Percentiles rank a stretch among this genome's conserved stretches.
phyloP scores from a whole-genome alignment of 1,140 invertebrate genomes.

The Neotoxoptera formosana region DNA sequence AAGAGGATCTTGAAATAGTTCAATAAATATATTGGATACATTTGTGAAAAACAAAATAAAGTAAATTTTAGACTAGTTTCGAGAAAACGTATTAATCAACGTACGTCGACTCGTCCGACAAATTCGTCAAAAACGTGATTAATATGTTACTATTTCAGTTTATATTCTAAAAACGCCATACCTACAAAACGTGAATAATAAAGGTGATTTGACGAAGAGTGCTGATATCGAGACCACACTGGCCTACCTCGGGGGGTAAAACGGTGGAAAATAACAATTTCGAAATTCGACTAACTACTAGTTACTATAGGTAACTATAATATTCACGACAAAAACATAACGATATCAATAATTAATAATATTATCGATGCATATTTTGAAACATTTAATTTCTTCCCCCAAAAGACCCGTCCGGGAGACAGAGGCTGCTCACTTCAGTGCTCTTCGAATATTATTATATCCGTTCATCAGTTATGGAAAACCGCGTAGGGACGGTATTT shows the following conservation, averaged over 20 bases:
- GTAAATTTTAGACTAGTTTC: neutral
- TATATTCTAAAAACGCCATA: neutral
- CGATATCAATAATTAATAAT: too few species aligned
- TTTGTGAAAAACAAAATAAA: neutral
- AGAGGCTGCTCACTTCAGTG: too few species aligned
- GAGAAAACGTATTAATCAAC: neutral
- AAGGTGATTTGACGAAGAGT: neutral
- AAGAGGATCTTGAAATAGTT: neutral
- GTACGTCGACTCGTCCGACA: neutral
- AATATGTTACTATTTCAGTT: neutral
- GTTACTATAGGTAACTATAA: too few species aligned
- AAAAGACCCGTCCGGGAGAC: too few species aligned
- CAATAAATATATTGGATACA: neutral
- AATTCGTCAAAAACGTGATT: neutral
- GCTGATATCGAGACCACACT: neutral
- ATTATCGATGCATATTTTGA: neutral
- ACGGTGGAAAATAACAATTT: neutral
- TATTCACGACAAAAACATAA: neutral
- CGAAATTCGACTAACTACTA: neutral
- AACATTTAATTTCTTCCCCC: neutral
- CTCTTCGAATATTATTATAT: neutral
- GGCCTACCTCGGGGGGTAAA: fast-evolving
- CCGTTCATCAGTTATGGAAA: neutral
- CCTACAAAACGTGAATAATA: neutral
- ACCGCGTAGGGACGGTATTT: too few species aligned